Evolutionary conservation across 2,888 invertebrate species (phyloP), one percentile per base, ranked within the genome.

Genomic region (Aromia moschata): DNA sequence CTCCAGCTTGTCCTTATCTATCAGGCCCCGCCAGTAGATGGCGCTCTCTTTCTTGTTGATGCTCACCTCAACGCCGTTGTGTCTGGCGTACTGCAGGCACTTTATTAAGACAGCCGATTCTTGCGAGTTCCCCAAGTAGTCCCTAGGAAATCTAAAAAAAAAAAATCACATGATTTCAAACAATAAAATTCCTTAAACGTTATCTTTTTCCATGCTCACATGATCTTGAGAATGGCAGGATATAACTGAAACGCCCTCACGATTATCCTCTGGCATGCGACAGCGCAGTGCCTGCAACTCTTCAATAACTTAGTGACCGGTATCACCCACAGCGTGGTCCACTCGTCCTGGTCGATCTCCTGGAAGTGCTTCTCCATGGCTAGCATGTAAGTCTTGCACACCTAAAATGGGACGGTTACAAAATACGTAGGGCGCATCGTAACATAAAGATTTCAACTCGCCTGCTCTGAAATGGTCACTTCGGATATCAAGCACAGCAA

Each of bases 21-120:
- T 81, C 40, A 84, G 77, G 36, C 83, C 85, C 72, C 84, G 82
- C 89, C 87, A 88, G 49, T 70, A 74, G 5, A 63, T 45, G 33
- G 12, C 9, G 59, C 78, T 70, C 51, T 68, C 59, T 10, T 65
- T 74, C 45, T 55, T 56, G 1, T 70, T 63, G 14, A 71, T 62
- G 1, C 62, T 54, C 56, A 72, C 64, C 2, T 77, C 69, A 7
- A 76, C 74, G 2, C 84, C 83, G n/a, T 80, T 78, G 60, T 83
- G 84, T 3, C 87, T 83, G 14, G 80, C 81, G 25, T 82, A 82
- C 31, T 81, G 79, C 55, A 85, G 64, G 55, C 86, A 80, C 67
- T 84, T 79, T 40, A 87, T 70, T 2, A 82, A 70, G 38, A 83
- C 81, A 62, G 81, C 81, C 12, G 64, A 69, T 58, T 75, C 74